phyloP scores from a whole-genome alignment of 2,113 vertebrate species.

The Gymnogyps californianus region DNA sequence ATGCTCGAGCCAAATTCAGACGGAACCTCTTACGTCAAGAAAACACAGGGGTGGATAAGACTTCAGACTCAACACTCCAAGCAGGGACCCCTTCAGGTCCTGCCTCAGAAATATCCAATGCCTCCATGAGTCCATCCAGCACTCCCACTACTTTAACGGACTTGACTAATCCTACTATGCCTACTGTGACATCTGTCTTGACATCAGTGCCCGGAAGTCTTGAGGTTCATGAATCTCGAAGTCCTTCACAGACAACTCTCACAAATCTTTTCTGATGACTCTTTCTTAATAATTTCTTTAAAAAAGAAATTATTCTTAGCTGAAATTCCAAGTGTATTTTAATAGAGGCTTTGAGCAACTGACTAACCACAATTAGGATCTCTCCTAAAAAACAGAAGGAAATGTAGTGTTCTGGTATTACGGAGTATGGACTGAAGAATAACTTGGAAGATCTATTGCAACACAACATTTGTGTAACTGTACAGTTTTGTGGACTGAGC shows the following conservation, averaged over 20 bases:
- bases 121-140: slow-evolving; percentile 95
- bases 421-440: slow-evolving; percentile 78
- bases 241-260: slow-evolving; percentile 96
- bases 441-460: slow-evolving; percentile 82
- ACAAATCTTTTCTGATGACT: slow-evolving; percentile 98
- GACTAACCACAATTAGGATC: slow-evolving; percentile 82
- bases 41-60: slow-evolving; percentile 93
- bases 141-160: slow-evolving; percentile 97
- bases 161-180: slow-evolving; percentile 97
- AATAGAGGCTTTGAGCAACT: slow-evolving; percentile 88
- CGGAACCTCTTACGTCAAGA: slow-evolving; percentile 97
- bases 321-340: slow-evolving; percentile 87
- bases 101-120: slow-evolving; percentile 95
- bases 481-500: slow-evolving; percentile 90
- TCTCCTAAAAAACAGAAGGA: slow-evolving; percentile 79
- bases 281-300: slow-evolving; percentile 76
- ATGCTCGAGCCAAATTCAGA: slow-evolving; percentile 96
- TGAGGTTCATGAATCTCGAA: slow-evolving; percentile 93
- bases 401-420: slow-evolving; percentile 76
- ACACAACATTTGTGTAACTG: slow-evolving; percentile 97
- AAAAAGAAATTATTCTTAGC: slow-evolving; percentile 83
- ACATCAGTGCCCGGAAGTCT: slow-evolving; percentile 88
- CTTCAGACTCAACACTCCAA: slow-evolving; percentile 88
- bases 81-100: slow-evolving; percentile 94
- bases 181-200: slow-evolving; percentile 95